Evolutionary conservation across 2,888 invertebrate species (phyloP).

Genomic region (Automeris io): DNA sequence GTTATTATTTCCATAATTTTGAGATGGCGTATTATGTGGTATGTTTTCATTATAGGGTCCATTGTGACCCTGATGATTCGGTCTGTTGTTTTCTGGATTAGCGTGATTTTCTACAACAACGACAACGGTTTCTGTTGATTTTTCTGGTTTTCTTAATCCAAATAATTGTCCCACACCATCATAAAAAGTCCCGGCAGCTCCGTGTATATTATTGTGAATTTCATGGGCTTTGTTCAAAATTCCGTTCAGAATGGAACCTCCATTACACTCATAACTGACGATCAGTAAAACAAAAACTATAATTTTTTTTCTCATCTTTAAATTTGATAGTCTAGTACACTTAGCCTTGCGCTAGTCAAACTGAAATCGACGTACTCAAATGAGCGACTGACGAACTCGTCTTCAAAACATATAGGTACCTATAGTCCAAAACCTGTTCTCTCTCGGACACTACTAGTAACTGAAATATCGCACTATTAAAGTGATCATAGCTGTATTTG

Average conservation of each 20-base stretch:
- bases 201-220: conserved; percentile 30
- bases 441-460: not conserved
- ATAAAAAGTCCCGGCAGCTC: conserved; percentile 35
- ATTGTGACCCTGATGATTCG: conserved; percentile 16
- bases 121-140: conserved; percentile 25
- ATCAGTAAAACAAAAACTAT: conserved; percentile 22
- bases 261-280: conserved; percentile 24
- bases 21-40: conserved; percentile 10
- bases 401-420: conserved; percentile 22
- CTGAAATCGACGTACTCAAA: conserved; percentile 19
- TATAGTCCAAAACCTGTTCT: conserved; percentile 30
- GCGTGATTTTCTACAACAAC: conserved; percentile 32
- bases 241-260: conserved; percentile 25
- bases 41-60: conserved; percentile 19
- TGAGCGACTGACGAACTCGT: conserved; percentile 33
- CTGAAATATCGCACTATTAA: not conserved
- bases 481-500: not conserved
- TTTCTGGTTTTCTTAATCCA: conserved; percentile 18
- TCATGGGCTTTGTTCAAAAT: conserved; percentile 31
- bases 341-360: conserved; percentile 9
- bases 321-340: conserved; percentile 5
- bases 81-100: conserved; percentile 10
- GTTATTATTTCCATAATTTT: conserved; percentile 13
- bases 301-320: conserved; percentile 16
- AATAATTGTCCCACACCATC: conserved; percentile 36